Conservation (phyloP, 2,888 invertebrate genomes). For the Agelastica alni region DNA sequence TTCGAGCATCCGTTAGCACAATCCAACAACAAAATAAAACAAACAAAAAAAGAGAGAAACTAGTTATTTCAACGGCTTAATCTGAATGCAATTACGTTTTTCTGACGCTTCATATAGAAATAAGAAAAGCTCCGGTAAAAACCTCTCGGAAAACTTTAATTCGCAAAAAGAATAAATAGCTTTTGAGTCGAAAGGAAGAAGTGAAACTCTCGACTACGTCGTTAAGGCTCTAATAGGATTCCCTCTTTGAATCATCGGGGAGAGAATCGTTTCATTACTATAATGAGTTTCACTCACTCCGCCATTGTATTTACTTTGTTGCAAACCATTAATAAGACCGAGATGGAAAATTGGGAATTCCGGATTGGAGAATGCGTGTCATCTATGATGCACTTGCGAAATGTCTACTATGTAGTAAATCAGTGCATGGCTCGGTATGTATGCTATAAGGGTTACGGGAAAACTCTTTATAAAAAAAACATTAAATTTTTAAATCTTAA, state of each 20-base stretch:
- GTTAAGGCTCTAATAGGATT: conserved; percentile 50
- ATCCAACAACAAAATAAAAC: neutral
- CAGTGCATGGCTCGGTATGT: neutral
- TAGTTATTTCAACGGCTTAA: conserved; percentile 22
- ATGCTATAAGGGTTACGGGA: neutral
- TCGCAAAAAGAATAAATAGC: conserved; percentile 34
- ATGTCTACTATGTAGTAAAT: too few species aligned
- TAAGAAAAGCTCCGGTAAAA: conserved; percentile 28
- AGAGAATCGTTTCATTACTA: conserved; percentile 52
- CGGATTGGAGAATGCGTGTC: conserved; percentile 47
- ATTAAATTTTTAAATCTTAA: too few species aligned
- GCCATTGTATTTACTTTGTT: conserved; percentile 48
- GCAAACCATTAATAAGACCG: conserved; percentile 47
- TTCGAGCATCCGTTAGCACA: too few species aligned
- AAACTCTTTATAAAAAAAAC: neutral
- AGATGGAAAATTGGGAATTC: conserved; percentile 47
- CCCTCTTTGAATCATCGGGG: conserved; percentile 47
- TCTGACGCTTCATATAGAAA: conserved; percentile 23
- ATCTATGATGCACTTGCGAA: conserved; percentile 37
- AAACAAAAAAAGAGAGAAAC: conserved; percentile 14
- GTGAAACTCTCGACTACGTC: conserved; percentile 39
- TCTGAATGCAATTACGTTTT: conserved; percentile 31
- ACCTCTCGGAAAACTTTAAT: conserved; percentile 31
- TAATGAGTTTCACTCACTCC: conserved; percentile 45
- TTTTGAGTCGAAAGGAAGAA: conserved; percentile 27